Conservation (phyloP, 2,888 invertebrate genomes). For the Cephus spinipes region DNA sequence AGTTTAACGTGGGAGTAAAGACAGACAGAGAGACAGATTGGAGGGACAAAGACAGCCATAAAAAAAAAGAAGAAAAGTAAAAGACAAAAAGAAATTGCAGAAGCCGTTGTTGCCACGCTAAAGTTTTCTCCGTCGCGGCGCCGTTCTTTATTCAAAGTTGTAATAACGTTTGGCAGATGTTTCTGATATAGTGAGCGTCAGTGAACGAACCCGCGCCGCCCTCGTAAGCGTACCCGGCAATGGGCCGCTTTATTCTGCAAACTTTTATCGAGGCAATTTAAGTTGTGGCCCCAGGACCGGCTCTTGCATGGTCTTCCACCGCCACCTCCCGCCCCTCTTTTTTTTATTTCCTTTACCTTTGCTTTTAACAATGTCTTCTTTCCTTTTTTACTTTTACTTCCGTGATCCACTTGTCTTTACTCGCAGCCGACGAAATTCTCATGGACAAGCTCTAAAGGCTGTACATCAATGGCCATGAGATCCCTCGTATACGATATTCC, state of each 20-base stretch:
- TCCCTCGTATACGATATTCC: no score
- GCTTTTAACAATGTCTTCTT: no score
- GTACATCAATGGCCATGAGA: no score
- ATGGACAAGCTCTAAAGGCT: no score
- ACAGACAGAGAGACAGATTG: no score
- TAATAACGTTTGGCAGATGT: conserved; percentile 68
- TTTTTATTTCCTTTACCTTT: conserved; percentile 8
- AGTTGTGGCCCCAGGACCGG: conserved; percentile 53
- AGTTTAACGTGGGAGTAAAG: neutral
- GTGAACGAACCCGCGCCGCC: conserved; percentile 14
- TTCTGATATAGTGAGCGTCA: conserved; percentile 56
- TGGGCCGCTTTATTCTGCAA: conserved; percentile 61
- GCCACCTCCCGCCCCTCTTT: neutral
- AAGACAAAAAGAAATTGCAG: conserved; percentile 11
- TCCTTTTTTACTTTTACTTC: no score
- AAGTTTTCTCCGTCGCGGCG: conserved; percentile 36
- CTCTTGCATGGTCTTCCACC: neutral
- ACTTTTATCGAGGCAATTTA: conserved; percentile 68
- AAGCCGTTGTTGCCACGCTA: conserved; percentile 26
- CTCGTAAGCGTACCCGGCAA: conserved; percentile 14
- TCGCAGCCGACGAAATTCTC: no score
- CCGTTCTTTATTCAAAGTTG: conserved; percentile 67
- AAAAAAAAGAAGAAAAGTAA: neutral
- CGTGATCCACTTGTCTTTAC: no score
- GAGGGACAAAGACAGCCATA: no score